Evolutionary conservation across 2,113 vertebrate genomes (phyloP).

Genomic region (Lagopus leucura): DNA sequence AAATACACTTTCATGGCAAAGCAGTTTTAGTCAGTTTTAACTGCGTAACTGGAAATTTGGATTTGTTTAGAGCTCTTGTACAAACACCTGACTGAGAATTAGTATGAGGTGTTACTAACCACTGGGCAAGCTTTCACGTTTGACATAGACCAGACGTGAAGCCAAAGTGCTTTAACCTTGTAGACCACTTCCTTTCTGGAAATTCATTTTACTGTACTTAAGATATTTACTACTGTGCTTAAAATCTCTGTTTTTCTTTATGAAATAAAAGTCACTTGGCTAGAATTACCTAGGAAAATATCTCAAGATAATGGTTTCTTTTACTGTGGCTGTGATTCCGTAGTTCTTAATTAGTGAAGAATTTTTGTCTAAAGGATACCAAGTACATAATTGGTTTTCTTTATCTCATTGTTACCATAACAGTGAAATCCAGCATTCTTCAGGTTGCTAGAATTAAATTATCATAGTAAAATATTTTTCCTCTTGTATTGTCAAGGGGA

Average conservation of each 20-base stretch:
- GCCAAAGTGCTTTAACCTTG: neutral
- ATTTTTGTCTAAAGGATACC: neutral
- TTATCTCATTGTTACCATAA: conserved; percentile 15
- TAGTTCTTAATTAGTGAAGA: neutral
- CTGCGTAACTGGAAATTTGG: neutral
- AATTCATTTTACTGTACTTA: neutral
- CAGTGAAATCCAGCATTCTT: conserved; percentile 29
- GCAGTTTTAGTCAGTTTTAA: neutral
- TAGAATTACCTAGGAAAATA: neutral
- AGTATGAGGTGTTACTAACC: neutral
- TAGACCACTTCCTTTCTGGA: neutral
- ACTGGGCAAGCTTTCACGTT: neutral
- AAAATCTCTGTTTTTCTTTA: neutral
- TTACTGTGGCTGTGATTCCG: neutral
- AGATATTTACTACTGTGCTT: neutral
- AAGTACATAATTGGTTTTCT: conserved; percentile 1
- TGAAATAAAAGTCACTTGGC: conserved; percentile 3
- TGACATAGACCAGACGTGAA: neutral
- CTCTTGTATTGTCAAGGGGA: neutral
- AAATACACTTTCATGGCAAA: neutral
- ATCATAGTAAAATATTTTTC: conserved; percentile 10
- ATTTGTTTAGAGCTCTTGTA: neutral
- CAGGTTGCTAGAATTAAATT: conserved; percentile 35
- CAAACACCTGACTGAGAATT: neutral
- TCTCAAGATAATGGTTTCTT: neutral